phyloP scores from a whole-genome alignment of 1,140 invertebrate species.

The Campodea augens region DNA sequence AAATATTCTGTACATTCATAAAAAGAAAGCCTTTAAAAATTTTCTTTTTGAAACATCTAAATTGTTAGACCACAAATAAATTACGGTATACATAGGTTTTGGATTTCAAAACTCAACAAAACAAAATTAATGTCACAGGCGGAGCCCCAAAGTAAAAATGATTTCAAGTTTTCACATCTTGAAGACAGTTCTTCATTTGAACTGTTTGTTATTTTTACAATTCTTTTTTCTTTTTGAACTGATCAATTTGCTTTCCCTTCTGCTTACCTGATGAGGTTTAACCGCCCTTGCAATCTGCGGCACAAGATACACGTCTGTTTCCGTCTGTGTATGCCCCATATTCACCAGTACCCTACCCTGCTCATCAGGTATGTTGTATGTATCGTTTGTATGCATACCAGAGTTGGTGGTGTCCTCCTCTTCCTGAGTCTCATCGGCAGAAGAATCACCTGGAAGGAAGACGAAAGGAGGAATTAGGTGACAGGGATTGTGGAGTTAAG shows the following conservation, averaged over 20 bases:
- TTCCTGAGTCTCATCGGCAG: slow-evolving; percentile 38
- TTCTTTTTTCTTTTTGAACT: no score
- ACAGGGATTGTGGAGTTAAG: no score
- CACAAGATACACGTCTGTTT: slow-evolving; percentile 83
- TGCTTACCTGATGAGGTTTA: slow-evolving; percentile 71
- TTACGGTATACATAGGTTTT: no score
- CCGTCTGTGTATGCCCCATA: slow-evolving; percentile 79
- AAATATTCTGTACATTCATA: no score
- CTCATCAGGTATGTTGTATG: slow-evolving; percentile 79
- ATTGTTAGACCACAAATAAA: no score
- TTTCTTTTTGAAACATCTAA: no score
- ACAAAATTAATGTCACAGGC: slow-evolving; percentile 5
- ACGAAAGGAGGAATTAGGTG: no score
- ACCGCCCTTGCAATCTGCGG: slow-evolving; percentile 80
- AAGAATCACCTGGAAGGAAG: no score
- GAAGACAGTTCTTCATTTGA: no score
- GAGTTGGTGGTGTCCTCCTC: slow-evolving; percentile 43
- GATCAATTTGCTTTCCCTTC: neutral
- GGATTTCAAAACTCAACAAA: no score
- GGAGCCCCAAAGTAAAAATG: neutral
- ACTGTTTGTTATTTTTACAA: no score
- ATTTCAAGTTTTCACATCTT: slow-evolving; percentile 4
- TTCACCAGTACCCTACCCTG: slow-evolving; percentile 86
- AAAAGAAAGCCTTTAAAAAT: no score
- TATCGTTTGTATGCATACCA: slow-evolving; percentile 70